Base-by-base conservation (phyloP, 2,797 vertebrate genomes). In the Oceanodroma leucorhoa region DNA sequence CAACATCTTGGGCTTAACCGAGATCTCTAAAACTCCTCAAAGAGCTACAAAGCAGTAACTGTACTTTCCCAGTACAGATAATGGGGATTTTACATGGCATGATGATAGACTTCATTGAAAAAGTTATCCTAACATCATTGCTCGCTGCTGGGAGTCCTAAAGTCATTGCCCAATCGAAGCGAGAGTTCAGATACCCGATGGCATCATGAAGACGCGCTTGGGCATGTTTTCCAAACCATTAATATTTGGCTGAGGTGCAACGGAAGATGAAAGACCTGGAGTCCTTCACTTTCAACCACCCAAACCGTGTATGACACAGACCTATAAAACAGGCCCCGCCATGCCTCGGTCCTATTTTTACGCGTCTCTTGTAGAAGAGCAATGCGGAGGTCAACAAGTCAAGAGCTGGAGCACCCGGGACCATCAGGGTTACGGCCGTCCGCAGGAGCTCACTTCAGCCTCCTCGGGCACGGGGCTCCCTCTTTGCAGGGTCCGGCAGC, bases 81-180 rank as follows among this genome's bases (percentile, higher is more conserved):
- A 95, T 91, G 24, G 58, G 72, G 83, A 79, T 82, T 87, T 72
- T 51, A 43, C 19, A 6, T 3, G 73, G 60, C 30, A 38, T 5
- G 94, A 92, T 94, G 96, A 96, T 53, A 71, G 96, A 95, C 92
- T 55, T 48, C 14, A n/a, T 50, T 61, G 50, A 79, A 78, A 65
- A 81, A 36, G 11, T 66, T 83, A 46, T 84, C 87, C 62, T 61
- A 41, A 50, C n/a, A 13, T 38, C 48, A 4, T 11, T 17, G 64
- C 79, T 53, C 3, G 6, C 51, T 66, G 67, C 76, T 65, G 79
- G 58, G 70, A 94, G 84, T 80, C 79, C 87, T n/a, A 5, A 36
- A 90, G 40, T 6, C 32, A 5, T 4, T 30, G 64, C 57, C 76
- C 60, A n/a, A 80, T 40, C 7, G 3, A 70, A 88, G 82, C 0